Evolutionary conservation across 2,797 vertebrate species (phyloP), one percentile per base, ranked within the genome.

Genomic region (Lutjanus argentimaculatus): DNA sequence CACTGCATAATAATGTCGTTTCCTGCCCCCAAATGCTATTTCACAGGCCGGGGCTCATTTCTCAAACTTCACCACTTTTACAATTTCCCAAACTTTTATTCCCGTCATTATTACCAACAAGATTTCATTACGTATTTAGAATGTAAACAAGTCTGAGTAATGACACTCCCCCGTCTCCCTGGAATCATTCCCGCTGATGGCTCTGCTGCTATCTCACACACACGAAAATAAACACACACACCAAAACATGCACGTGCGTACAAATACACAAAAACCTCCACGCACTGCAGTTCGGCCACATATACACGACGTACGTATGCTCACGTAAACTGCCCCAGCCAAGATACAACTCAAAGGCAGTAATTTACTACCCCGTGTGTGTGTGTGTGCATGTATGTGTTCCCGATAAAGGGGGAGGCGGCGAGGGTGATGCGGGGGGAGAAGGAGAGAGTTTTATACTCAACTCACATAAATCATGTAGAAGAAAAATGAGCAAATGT

Each of bases 61-160:
- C 98, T 99, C 98, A 99, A 99, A 99, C 98, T 99, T 99, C 97
- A 97, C 98, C 97, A 98, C 97, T 98, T 98, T 99, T 97, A 99
- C 97, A 98, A 98, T 98, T 99, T 97, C 95, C 97, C 97, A 98
- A 99, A 99, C 98, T 99, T 99, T 99, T 98, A 99, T 99, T 99
- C 97, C 97, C 97, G 97, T 99, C 97, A 99, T 99, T 99, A 99
- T 99, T 97, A 97, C 97, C 97, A 99, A 98, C 98, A 99, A 99
- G 98, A 99, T 99, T 99, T 99, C 98, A 99, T 99, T 99, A 99
- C 96, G 97, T 97, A 99, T 99, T 99, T 99, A 97, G 97, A 99
- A 99, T 99, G 98, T 99, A 99, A 99, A 99, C 98, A 99, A 98
- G 96, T 95, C 96, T 98, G 97, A 99, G 98, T 98, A 98, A 99